Percentiles rank a stretch among this genome's conserved stretches.
These are phyloP conservation scores for Noctua janthe DNA, from an alignment of 2,888 invertebrate genomes.

Conservation along the genomic window DNA sequence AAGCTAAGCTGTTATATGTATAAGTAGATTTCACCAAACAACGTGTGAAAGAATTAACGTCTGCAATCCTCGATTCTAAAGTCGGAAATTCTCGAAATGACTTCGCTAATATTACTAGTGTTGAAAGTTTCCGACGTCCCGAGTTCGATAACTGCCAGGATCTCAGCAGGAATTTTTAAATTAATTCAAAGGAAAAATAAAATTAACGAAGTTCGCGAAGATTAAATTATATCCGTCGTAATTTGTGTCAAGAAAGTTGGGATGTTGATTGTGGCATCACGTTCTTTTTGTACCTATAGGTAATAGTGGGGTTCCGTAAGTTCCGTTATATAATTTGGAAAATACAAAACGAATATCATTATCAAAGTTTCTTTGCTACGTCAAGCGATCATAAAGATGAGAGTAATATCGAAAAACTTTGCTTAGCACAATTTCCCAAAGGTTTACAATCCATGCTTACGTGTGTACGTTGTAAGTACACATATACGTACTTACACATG, in stretches of 20 bases:
- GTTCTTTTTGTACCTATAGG: conserved; percentile 67
- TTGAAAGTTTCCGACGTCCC: conserved; percentile 84
- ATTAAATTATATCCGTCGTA: conserved; percentile 87
- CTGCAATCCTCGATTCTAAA: conserved; percentile 71
- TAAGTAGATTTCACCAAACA: conserved; percentile 28
- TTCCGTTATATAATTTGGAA: conserved; percentile 53
- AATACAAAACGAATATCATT: conserved; percentile 50
- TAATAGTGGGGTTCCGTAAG: conserved; percentile 48
- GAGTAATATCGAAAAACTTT: conserved; percentile 51
- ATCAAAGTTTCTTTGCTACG: conserved; percentile 36
- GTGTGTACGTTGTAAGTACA: conserved; percentile 22
- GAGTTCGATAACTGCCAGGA: conserved; percentile 87
- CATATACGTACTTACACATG: conserved; percentile 24
- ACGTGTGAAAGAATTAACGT: conserved; percentile 62
- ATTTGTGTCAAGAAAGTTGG: conserved; percentile 86
- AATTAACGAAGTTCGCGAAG: conserved; percentile 86
- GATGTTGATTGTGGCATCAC: conserved; percentile 79
- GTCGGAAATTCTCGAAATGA: conserved; percentile 82
- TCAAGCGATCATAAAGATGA: conserved; percentile 44
- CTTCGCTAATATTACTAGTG: conserved; percentile 85
- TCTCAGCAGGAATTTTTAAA: conserved; percentile 88
- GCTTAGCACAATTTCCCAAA: conserved; percentile 53
- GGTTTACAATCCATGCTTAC: conserved; percentile 47
- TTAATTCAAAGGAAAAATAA: conserved; percentile 89
- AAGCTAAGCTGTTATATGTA: conserved; percentile 13